phyloP scores from a whole-genome alignment of 2,113 vertebrate species.

The Struthidea cinerea region DNA sequence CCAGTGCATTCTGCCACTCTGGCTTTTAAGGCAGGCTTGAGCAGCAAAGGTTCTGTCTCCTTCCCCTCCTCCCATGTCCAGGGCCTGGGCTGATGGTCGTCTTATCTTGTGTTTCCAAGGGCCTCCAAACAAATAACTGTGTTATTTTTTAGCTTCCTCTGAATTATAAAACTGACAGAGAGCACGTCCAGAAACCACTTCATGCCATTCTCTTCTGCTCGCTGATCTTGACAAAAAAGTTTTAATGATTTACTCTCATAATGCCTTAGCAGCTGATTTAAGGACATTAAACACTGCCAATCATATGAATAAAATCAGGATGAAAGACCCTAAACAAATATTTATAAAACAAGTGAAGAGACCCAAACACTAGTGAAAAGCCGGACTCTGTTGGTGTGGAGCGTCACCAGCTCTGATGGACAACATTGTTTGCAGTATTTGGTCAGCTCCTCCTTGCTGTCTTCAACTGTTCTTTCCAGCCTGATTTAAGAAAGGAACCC shows the following conservation, averaged over 20 bases:
- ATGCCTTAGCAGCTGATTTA: neutral
- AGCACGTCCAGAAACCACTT: neutral
- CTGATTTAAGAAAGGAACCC: neutral
- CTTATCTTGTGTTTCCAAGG: neutral
- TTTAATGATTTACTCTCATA: neutral
- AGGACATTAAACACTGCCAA: neutral
- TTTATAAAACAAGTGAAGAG: neutral
- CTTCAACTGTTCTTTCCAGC: neutral
- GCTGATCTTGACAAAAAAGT: neutral
- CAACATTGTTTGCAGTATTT: neutral
- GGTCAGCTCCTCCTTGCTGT: neutral
- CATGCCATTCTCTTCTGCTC: neutral
- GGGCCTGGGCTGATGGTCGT: neutral
- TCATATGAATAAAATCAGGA: neutral
- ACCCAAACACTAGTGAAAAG: neutral
- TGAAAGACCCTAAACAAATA: neutral
- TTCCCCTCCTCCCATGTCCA: neutral
- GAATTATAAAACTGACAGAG: neutral
- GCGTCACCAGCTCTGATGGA: neutral
- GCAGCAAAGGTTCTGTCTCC: neutral
- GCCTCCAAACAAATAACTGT: neutral
- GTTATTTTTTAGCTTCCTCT: neutral
- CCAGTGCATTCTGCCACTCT: neutral
- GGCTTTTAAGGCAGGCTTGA: neutral
- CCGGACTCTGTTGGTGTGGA: neutral